Evolutionary conservation across 2,797 vertebrate genomes (phyloP).

Genomic region (Trichosurus vulpecula): DNA sequence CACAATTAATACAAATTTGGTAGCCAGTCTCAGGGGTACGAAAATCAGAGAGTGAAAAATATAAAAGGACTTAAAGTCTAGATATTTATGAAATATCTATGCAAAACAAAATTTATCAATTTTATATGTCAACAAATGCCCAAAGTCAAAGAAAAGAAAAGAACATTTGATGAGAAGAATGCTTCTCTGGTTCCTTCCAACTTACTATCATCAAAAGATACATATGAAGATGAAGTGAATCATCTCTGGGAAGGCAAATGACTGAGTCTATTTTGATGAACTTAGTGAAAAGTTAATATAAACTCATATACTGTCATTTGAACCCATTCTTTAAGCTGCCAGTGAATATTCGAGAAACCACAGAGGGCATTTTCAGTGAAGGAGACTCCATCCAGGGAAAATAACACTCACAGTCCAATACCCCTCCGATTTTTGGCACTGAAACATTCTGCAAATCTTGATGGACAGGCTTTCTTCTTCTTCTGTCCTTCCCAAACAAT

Average conservation of each 20-base stretch:
- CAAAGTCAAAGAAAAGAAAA: not conserved
- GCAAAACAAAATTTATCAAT: not conserved
- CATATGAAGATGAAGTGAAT: not conserved
- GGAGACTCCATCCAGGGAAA: conserved; percentile 44
- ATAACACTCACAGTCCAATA: conserved; percentile 16
- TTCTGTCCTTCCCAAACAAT: conserved; percentile 24
- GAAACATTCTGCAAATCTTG: not conserved
- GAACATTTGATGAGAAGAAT: not conserved
- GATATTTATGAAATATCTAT: not conserved
- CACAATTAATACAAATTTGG: not conserved
- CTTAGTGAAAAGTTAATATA: conserved; percentile 43
- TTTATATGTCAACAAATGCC: not conserved
- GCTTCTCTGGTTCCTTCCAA: not conserved
- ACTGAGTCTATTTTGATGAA: conserved; percentile 19
- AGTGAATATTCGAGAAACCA: conserved; percentile 34
- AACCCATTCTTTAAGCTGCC: conserved; percentile 49
- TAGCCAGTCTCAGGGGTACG: not conserved
- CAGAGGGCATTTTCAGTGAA: conserved; percentile 41
- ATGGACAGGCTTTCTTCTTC: not conserved
- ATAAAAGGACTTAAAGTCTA: not conserved
- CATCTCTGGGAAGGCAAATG: not conserved
- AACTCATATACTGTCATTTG: conserved; percentile 34
- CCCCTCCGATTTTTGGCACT: conserved; percentile 5
- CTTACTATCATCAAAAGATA: not conserved
- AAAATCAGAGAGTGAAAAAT: not conserved